Evolutionary conservation across 2,888 invertebrate genomes (phyloP).

Genomic region (Plagodis dolabraria): DNA sequence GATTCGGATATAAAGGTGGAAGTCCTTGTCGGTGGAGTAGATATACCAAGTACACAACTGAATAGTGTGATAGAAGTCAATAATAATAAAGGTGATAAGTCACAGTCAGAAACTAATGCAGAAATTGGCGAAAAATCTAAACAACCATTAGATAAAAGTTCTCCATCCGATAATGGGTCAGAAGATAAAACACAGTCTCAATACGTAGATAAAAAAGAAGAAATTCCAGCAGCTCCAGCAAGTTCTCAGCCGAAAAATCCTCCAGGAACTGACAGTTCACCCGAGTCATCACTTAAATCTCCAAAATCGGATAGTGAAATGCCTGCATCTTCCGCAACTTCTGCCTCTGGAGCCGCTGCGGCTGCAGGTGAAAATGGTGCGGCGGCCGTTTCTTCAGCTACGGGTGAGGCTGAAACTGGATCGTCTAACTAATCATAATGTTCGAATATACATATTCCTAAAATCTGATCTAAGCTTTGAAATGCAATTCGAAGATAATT

Average conservation of each 20-base stretch:
- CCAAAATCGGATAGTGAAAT: background rate
- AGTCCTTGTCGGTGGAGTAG: conserved; percentile 16
- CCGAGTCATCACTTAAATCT: background rate
- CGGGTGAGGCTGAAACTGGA: background rate
- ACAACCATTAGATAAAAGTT: too few relatives aligned
- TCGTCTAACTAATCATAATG: background rate
- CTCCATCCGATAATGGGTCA: too few relatives aligned
- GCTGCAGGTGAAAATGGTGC: background rate
- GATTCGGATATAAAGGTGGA: conserved; percentile 12
- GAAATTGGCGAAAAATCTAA: conserved; percentile 4
- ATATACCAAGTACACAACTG: conserved; percentile 8
- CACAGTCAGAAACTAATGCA: conserved; percentile 18
- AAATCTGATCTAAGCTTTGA: background rate
- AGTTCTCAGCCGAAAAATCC: background rate
- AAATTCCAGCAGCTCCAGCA: background rate
- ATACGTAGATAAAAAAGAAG: background rate
- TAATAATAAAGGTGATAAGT: conserved; percentile 12
- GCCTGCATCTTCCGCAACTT: background rate
- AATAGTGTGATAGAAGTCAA: conserved; percentile 18
- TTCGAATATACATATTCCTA: background rate
- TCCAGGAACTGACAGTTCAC: background rate
- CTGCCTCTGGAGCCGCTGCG: conserved; percentile 1
- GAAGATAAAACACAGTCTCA: too few relatives aligned
- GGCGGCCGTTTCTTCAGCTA: background rate
- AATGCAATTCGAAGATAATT: too few relatives aligned